Percentiles rank a stretch among this genome's conserved stretches.
Evolutionary conservation across 2,888 invertebrate species (phyloP).

Genomic region (Pterostichus niger): DNA sequence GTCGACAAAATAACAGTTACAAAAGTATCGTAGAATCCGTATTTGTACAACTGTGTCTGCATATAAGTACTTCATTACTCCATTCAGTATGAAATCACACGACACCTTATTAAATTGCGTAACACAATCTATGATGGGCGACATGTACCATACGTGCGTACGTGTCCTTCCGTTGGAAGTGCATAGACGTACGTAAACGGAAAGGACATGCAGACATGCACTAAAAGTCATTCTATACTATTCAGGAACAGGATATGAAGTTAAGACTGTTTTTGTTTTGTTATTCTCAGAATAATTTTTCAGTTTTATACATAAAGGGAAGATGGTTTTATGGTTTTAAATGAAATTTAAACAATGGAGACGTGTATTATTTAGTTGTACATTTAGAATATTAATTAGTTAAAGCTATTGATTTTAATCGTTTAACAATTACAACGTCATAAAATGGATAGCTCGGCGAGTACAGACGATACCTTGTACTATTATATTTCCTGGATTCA

Average conservation of each 20-base stretch:
- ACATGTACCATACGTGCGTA: slow-evolving; percentile 32
- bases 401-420: slow-evolving; percentile 16
- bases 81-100: too few relatives aligned
- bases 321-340: background rate
- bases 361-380: background rate
- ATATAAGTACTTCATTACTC: too few relatives aligned
- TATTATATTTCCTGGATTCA: too few relatives aligned
- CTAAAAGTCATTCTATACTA: background rate
- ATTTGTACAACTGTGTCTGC: slow-evolving; percentile 15
- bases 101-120: slow-evolving; percentile 7
- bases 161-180: slow-evolving; percentile 30
- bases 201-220: slow-evolving; percentile 22
- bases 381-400: background rate
- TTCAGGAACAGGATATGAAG: slow-evolving; percentile 24
- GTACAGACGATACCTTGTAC: too few relatives aligned
- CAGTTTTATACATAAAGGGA: slow-evolving; percentile 9
- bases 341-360: background rate
- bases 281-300: slow-evolving; percentile 22
- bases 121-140: slow-evolving; percentile 2
- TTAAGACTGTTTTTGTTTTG: slow-evolving; percentile 13
- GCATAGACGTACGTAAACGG: slow-evolving; percentile 30
- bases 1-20: background rate
- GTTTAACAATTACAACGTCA: background rate
- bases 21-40: background rate
- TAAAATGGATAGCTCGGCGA: too few relatives aligned